These are phyloP conservation scores for Boloria euphrosyne DNA, from an alignment of 2,888 invertebrate species.

Conservation along the genomic window DNA sequence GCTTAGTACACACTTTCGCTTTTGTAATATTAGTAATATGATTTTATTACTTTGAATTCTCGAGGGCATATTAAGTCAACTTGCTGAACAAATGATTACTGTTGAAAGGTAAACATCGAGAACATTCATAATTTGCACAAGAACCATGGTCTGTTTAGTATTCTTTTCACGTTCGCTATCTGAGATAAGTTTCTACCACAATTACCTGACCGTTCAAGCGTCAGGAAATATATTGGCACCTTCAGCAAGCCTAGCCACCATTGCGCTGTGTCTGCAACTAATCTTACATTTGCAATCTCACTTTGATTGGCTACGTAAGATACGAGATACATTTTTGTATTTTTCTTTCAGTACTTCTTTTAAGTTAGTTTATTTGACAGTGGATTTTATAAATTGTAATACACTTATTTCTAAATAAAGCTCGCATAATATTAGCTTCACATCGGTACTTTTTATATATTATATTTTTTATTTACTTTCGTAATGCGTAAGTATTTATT, in stretches of 20 bases:
- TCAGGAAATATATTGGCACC: constrained; percentile 81
- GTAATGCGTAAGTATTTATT: too few species aligned
- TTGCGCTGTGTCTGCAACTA: constrained; percentile 50
- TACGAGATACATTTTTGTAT: constrained; percentile 13
- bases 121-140: constrained; percentile 72
- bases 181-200: constrained; percentile 83
- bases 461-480: too few species aligned
- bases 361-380: constrained; percentile 5
- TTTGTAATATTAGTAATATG: background rate
- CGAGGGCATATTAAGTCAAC: constrained; percentile 15
- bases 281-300: constrained; percentile 64
- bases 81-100: constrained; percentile 40
- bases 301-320: constrained; percentile 38
- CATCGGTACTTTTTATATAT: too few species aligned
- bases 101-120: constrained; percentile 45
- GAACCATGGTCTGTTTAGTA: constrained; percentile 77
- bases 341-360: constrained; percentile 5
- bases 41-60: constrained; percentile 11
- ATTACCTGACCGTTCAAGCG: constrained; percentile 83
- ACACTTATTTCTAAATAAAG: too few species aligned
- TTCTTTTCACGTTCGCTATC: constrained; percentile 81
- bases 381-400: background rate
- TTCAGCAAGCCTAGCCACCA: constrained; percentile 60
- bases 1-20: background rate
- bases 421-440: too few species aligned